Evolutionary conservation across 2,888 invertebrate genomes (phyloP), one percentile per base, ranked within the genome.

Genomic region (Eledone cirrhosa): DNA sequence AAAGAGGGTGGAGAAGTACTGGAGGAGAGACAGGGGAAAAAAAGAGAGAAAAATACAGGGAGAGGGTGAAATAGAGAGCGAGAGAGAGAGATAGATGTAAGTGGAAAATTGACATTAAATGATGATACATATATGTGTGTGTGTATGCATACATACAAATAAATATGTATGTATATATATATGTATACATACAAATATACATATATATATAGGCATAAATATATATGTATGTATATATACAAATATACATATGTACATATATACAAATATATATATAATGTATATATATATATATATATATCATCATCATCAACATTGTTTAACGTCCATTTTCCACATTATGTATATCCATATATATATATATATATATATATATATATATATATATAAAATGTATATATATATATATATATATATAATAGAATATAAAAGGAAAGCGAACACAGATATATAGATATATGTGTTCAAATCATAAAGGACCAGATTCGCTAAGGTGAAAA

Each of bases 291-390:
- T 14, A 59, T 59, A 59, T 59, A 59, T 59, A 24, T 13, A 59
- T 59, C 7, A 41, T 41, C 11, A 41, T 41, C 2, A 41, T 41
- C n/a, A 0, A 8, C 11, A 2, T 41, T 41, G 11, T 41, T 8
- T 2, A 41, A 41, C 41, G 11, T 41, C 41, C 11, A 41, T 41
- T 41, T 41, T 41, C 8, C 11, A 11, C 41, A 41, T 41, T 41
- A 41, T 41, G 41, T 41, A 41, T 59, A 3, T 59, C 7, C 16
- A 3, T 59, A 59, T 24, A 59, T 59, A 13, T 59, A 59, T 59
- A 59, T 59, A 59, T 59, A 59, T 24, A 59, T 59, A 59, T 59
- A 59, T 59, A 59, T 59, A 59, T 59, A 59, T 59, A 59, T 24
- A 59, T 59, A 59, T 59, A 59, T 59, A 59, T 59, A 59, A 7